Evolutionary conservation across 2,797 vertebrate genomes (phyloP), one percentile per base, ranked within the genome.

Genomic region (Sebastes itinus): DNA sequence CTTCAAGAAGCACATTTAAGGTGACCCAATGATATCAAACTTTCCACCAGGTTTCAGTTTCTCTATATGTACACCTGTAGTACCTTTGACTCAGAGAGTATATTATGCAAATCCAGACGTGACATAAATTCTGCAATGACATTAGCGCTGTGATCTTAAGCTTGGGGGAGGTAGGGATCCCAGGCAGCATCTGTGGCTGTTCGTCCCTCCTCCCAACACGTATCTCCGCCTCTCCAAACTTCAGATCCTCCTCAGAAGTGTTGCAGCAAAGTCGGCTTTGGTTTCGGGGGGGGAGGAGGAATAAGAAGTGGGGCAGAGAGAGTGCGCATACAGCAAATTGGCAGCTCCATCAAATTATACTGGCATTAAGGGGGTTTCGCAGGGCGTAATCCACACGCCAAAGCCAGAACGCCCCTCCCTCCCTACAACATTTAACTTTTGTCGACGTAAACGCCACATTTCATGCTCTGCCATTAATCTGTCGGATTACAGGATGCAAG

Each of bases 401-500:
- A 95, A 94, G 92, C 93, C 89, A 84, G 77, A 80, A 89, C 74
- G 91, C 91, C 90, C 94, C 94, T 96, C 94, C 95, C 89, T 94
- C 89, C 67, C 87, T 87, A 93, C 91, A 93, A 93, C 92, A 82
- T 95, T 95, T 94, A 95, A 96, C 95, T 95, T 96, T 96, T 96
- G 95, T 96, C 87, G 84, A 94, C 72, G 94, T 89, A 93, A 95
- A 96, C 94, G 92, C 89, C 92, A 92, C 93, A 95, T 96, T 96
- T 95, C 95, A 96, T 95, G 95, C 95, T 93, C 92, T 94, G 95
- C 92, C 95, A 95, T 96, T 96, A 96, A 96, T 96, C 95, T 96
- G 95, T 95, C 93, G 92, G 95, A 96, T 96, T 96, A 96, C 88
- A 94, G 89, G 86, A 88, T 78, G 92, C 90, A 89, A 92, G 92